Conservation (phyloP, 2,888 invertebrate species). For the Micoletzkya japonica region DNA sequence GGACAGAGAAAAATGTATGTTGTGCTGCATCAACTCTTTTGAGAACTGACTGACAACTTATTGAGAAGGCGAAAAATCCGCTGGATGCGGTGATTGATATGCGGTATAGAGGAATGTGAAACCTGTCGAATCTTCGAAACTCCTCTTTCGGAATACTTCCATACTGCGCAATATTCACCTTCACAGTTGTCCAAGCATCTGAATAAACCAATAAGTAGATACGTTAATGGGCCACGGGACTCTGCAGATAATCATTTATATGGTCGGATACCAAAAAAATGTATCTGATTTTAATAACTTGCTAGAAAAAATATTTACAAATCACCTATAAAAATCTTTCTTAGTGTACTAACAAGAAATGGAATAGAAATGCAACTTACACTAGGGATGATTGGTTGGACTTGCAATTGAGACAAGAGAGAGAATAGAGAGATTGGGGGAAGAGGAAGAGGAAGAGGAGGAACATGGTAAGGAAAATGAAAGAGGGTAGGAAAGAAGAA, state of each 20-base stretch:
- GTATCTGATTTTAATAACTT: background rate
- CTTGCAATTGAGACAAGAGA: conserved; percentile 1
- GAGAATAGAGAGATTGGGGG: background rate
- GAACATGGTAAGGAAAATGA: background rate
- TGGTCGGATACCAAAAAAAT: background rate
- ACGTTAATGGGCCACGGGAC: too few relatives aligned
- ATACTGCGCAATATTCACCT: conserved; percentile 20
- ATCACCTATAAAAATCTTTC: too few relatives aligned
- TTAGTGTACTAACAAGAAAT: too few relatives aligned
- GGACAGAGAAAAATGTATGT: background rate
- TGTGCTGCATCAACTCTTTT: background rate
- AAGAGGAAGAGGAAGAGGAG: background rate
- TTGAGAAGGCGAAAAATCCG: background rate
- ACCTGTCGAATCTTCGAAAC: conserved; percentile 6
- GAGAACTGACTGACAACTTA: too few relatives aligned
- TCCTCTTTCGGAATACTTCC: conserved; percentile 13
- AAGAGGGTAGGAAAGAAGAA: background rate
- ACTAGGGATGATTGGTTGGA: background rate
- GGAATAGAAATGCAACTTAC: background rate
- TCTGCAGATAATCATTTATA: too few relatives aligned
- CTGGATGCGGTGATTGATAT: background rate
- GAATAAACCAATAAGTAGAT: background rate
- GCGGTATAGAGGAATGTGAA: background rate
- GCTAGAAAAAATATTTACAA: conserved; percentile 1
- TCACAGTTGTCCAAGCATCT: conserved; percentile 13